Percentiles rank a stretch among this genome's conserved stretches.
These are phyloP conservation scores for Spilarctia lutea DNA, from an alignment of 2,888 invertebrate species.

Conservation along the genomic window DNA sequence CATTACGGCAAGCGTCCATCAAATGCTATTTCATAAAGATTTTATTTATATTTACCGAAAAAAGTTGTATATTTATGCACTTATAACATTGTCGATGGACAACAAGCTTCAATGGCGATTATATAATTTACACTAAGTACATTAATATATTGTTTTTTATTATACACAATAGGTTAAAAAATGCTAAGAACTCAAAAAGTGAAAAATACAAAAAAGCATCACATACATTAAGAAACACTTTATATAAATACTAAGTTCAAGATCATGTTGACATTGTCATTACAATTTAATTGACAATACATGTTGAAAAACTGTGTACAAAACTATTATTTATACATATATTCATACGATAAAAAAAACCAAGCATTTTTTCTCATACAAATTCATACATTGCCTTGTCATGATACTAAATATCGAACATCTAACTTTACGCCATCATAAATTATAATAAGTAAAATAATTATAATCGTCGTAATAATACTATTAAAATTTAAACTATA, in stretches of 20 bases:
- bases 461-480: constrained; percentile 65
- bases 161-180: constrained; percentile 53
- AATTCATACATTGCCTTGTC: constrained; percentile 80
- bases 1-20: constrained; percentile 24
- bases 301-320: constrained; percentile 27
- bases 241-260: constrained; percentile 26
- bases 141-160: constrained; percentile 46
- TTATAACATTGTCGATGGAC: constrained; percentile 28
- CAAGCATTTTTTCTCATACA: constrained; percentile 70
- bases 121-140: constrained; percentile 59
- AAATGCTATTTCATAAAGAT: constrained; percentile 21
- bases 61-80: not conserved
- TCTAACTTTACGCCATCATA: constrained; percentile 85
- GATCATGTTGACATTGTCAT: constrained; percentile 7
- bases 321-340: constrained; percentile 70
- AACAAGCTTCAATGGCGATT: constrained; percentile 35
- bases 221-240: constrained; percentile 58
- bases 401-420: constrained; percentile 81
- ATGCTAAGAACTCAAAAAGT: constrained; percentile 62
- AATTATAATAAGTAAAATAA: constrained; percentile 67
- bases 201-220: constrained; percentile 69
- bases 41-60: not conserved
- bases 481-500: constrained; percentile 57
- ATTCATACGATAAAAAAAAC: constrained; percentile 65
- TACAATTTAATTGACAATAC: constrained; percentile 13